A percentile compares a stretch with the other conserved stretches of the same genome.
Evolutionary conservation across 2,797 vertebrate species (phyloP).

Genomic region (Vultur gryphus): DNA sequence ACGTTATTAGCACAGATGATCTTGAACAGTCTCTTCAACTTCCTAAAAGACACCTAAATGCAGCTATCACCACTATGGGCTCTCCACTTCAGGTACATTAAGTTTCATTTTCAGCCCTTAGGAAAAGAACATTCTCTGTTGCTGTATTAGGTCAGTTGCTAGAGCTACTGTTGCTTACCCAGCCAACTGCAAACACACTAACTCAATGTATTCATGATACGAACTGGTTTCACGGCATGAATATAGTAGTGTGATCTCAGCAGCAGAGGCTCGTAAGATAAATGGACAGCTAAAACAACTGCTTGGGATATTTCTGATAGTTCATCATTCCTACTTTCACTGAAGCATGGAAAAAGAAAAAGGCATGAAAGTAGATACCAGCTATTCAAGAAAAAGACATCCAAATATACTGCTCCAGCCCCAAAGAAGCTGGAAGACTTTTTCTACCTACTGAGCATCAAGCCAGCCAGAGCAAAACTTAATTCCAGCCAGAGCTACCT

Average conservation of each 20-base stretch:
- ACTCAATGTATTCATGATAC: not conserved
- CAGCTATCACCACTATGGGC: not conserved
- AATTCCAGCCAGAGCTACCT: not conserved
- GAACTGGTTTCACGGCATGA: not conserved
- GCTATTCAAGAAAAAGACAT: not conserved
- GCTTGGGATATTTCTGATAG: not conserved
- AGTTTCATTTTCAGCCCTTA: not conserved
- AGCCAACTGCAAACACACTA: not conserved
- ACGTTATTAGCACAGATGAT: not conserved
- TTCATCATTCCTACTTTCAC: not conserved
- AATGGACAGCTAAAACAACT: not conserved
- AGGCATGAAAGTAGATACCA: not conserved
- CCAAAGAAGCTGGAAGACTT: not conserved
- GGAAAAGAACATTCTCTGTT: not conserved
- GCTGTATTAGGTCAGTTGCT: not conserved
- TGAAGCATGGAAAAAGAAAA: not conserved
- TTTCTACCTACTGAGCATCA: not conserved
- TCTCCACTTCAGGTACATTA: not conserved
- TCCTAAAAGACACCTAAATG: not conserved
- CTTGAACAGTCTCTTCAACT: not conserved
- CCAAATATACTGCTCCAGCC: not conserved
- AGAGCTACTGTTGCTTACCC: not conserved
- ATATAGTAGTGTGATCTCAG: not conserved
- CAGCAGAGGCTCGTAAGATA: not conserved
- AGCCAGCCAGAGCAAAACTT: not conserved